Conservation (phyloP, 1,140 invertebrate species). For the Uloborus diversus region DNA sequence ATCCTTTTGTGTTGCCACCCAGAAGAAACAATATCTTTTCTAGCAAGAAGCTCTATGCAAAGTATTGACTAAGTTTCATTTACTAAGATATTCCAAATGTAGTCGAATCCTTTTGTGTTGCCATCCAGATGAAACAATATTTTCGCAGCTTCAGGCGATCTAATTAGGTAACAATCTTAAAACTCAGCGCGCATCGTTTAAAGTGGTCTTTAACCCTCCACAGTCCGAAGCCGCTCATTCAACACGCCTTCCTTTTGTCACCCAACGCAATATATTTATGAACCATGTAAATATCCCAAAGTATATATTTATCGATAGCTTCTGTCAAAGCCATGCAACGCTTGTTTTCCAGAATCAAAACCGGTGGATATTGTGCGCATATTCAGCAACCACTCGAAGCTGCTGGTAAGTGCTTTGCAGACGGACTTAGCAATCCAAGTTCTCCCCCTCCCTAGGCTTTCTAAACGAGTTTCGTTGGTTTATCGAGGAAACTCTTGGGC, state of each 20-base stretch:
- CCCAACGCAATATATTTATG: neutral
- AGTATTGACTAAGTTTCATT: too few relatives aligned
- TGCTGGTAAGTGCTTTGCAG: conserved; percentile 16
- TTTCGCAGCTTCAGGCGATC: too few relatives aligned
- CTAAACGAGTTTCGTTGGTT: conserved; percentile 31
- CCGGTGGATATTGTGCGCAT: conserved; percentile 5
- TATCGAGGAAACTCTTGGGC: conserved; percentile 30
- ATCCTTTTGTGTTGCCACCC: too few relatives aligned
- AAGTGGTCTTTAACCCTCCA: neutral
- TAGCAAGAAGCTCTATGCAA: too few relatives aligned
- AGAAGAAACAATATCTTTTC: too few relatives aligned
- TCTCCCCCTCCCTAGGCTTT: neutral
- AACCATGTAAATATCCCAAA: neutral
- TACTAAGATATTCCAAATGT: too few relatives aligned
- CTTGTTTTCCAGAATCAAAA: conserved; percentile 21
- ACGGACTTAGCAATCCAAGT: neutral
- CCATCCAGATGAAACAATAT: too few relatives aligned
- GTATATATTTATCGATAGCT: neutral
- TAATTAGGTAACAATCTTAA: neutral
- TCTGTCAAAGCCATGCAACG: conserved; percentile 18
- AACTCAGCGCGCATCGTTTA: neutral
- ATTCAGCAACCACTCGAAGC: conserved; percentile 14
- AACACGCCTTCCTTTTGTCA: neutral
- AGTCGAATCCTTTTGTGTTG: too few relatives aligned
- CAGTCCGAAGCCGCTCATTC: neutral